Conservation (phyloP, 2,888 invertebrate genomes). For the Timema podura region DNA sequence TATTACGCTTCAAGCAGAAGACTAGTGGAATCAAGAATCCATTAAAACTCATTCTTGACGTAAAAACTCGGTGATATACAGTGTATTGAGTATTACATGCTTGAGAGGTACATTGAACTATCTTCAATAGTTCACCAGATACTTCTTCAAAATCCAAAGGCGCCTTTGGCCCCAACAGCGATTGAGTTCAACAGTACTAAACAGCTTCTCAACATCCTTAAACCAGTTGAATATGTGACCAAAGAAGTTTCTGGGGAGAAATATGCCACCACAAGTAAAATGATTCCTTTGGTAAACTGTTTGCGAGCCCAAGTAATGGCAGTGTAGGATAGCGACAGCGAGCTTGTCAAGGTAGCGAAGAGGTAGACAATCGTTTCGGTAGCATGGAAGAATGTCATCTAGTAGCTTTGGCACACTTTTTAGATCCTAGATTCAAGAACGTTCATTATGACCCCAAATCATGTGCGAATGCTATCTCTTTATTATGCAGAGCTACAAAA, state of each 20-base stretch:
- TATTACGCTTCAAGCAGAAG: neutral
- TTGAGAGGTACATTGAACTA: neutral
- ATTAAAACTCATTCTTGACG: neutral
- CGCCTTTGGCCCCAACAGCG: neutral
- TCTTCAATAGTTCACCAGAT: neutral
- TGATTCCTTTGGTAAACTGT: neutral
- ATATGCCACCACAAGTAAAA: constrained; percentile 1
- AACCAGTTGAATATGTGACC: neutral
- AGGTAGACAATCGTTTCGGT: neutral
- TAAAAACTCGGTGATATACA: neutral
- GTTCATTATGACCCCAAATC: neutral
- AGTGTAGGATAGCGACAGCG: neutral
- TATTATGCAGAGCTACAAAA: neutral
- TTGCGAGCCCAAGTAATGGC: neutral
- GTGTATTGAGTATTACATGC: neutral
- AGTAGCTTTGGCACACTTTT: neutral
- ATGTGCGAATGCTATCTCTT: neutral
- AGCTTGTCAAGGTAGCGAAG: neutral
- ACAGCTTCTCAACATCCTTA: neutral
- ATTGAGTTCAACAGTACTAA: neutral
- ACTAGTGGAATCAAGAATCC: too few species aligned
- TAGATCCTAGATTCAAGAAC: neutral
- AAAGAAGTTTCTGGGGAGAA: neutral
- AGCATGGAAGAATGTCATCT: neutral
- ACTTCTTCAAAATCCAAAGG: neutral